These are phyloP conservation scores for Gobiocypris rarus DNA, from an alignment of 2,113 vertebrate genomes.

Conservation along the genomic window DNA sequence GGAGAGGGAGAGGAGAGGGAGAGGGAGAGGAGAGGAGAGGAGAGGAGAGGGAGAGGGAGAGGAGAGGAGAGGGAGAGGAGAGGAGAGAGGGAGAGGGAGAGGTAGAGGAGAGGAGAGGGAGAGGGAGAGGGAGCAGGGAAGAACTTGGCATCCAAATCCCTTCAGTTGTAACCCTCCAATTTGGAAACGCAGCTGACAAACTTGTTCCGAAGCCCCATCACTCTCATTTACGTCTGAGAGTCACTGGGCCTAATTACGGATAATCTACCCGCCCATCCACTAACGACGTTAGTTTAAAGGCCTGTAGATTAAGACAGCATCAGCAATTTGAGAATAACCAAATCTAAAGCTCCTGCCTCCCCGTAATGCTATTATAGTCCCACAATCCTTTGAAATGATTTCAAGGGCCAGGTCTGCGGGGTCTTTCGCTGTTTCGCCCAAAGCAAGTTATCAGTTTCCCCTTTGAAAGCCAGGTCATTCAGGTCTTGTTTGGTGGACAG, in stretches of 20 bases:
- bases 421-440: slow-evolving; percentile 48
- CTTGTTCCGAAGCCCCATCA: slow-evolving; percentile 43
- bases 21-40: background rate
- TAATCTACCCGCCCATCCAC: slow-evolving; percentile 48
- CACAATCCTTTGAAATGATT: slow-evolving; percentile 54
- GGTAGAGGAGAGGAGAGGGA: slow-evolving; percentile 28
- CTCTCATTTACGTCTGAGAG: slow-evolving; percentile 49
- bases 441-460: slow-evolving; percentile 57
- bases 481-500: slow-evolving; percentile 59
- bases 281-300: slow-evolving; percentile 56
- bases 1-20: background rate
- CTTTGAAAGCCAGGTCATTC: slow-evolving; percentile 55
- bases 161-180: slow-evolving; percentile 41
- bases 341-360: slow-evolving; percentile 50
- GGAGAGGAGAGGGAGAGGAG: background rate
- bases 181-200: slow-evolving; percentile 46
- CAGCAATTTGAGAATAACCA: slow-evolving; percentile 57
- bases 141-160: slow-evolving; percentile 31
- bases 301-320: slow-evolving; percentile 42
- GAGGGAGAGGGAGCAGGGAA: slow-evolving; percentile 21
- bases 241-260: slow-evolving; percentile 50
- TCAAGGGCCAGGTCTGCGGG: slow-evolving; percentile 47
- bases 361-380: slow-evolving; percentile 55
- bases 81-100: background rate
- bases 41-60: slow-evolving; percentile 20